phyloP scores from a whole-genome alignment of 1,140 invertebrate genomes.

The Lineus longissimus region DNA sequence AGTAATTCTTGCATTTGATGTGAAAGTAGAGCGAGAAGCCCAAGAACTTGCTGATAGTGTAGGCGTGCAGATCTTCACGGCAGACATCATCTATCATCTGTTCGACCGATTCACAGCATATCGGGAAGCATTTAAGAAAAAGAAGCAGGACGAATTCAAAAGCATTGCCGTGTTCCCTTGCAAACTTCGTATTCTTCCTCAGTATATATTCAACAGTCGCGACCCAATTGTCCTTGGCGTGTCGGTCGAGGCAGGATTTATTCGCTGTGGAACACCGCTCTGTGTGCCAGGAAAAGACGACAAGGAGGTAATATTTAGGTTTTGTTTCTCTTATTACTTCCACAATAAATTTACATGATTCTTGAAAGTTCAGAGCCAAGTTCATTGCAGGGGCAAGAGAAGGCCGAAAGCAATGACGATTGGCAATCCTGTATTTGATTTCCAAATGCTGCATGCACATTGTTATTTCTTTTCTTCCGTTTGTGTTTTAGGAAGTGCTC shows the following conservation, averaged over 20 bases:
- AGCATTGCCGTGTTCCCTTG: constrained; percentile 95
- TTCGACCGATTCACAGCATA: constrained; percentile 97
- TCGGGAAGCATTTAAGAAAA: constrained; percentile 86
- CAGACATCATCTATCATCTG: constrained; percentile 99
- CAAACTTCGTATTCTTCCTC: constrained; percentile 79
- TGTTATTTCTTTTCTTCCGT: too few relatives aligned
- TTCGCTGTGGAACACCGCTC: constrained; percentile 94
- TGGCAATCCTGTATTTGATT: too few relatives aligned
- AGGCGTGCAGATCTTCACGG: constrained; percentile 95
- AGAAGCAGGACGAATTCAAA: constrained; percentile 92
- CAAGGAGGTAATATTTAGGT: not conserved
- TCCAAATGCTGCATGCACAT: too few relatives aligned
- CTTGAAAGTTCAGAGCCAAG: too few relatives aligned
- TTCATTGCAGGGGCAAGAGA: too few relatives aligned
- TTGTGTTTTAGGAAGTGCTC: constrained; percentile 76
- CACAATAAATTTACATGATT: too few relatives aligned
- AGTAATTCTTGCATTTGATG: constrained; percentile 98
- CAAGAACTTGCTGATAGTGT: constrained; percentile 93
- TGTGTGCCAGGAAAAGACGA: constrained; percentile 91
- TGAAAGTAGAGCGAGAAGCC: constrained; percentile 95
- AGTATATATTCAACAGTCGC: constrained; percentile 95
- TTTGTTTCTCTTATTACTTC: too few relatives aligned
- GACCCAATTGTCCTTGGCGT: constrained; percentile 98
- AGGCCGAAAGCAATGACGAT: too few relatives aligned
- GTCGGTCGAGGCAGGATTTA: constrained; percentile 88